Evolutionary conservation across 2,888 invertebrate species (phyloP).

Genomic region (Cosmia trapezina): DNA sequence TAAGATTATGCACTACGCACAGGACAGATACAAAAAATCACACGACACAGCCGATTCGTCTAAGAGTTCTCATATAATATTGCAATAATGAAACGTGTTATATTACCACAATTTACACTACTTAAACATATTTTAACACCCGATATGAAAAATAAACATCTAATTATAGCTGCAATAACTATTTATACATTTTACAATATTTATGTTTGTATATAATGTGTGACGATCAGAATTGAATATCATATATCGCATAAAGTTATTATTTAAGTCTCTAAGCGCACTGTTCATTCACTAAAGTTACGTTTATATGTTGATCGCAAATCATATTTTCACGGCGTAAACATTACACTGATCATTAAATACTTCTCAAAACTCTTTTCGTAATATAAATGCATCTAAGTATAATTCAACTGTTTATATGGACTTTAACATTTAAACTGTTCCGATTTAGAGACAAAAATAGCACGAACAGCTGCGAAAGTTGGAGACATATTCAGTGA

Average conservation of each 20-base stretch:
- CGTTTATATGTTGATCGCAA: conserved; percentile 79
- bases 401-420: conserved; percentile 80
- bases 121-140: conserved; percentile 89
- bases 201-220: conserved; percentile 80
- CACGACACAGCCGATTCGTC: conserved; percentile 90
- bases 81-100: conserved; percentile 86
- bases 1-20: conserved; percentile 82
- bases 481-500: conserved; percentile 58
- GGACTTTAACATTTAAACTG: conserved; percentile 81
- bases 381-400: conserved; percentile 81
- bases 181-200: conserved; percentile 90
- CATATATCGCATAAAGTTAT: conserved; percentile 78
- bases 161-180: conserved; percentile 91
- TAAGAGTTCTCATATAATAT: conserved; percentile 82
- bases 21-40: conserved; percentile 84
- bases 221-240: conserved; percentile 71
- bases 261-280: conserved; percentile 87
- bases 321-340: conserved; percentile 77
- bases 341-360: conserved; percentile 76
- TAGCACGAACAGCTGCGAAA: conserved; percentile 81
- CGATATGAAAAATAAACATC: conserved; percentile 91
- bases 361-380: conserved; percentile 72
- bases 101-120: conserved; percentile 86
- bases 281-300: conserved; percentile 79
- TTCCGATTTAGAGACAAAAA: conserved; percentile 83